These are phyloP conservation scores for Trematocara macrostoma DNA, from an alignment of 2,113 vertebrate genomes.

Conservation along the genomic window DNA sequence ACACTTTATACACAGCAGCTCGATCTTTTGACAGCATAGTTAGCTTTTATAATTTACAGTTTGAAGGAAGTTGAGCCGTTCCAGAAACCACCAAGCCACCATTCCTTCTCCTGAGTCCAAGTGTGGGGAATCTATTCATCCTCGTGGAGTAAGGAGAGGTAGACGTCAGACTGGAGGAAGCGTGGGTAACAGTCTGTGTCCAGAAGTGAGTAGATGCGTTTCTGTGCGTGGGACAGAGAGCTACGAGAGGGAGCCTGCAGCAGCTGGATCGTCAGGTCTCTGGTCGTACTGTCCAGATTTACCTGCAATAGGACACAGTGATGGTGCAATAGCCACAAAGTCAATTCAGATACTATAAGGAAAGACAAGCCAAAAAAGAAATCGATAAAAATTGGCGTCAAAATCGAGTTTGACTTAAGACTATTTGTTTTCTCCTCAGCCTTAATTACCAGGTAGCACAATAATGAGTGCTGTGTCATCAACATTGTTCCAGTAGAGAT, in stretches of 20 bases:
- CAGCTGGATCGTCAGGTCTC: constrained; percentile 69
- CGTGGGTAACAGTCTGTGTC: constrained; percentile 76
- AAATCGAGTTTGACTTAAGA: rapidly evolving
- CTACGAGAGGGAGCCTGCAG: constrained; percentile 69
- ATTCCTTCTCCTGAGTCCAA: not conserved
- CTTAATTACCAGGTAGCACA: not conserved
- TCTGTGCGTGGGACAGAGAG: constrained; percentile 68
- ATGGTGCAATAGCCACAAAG: not conserved
- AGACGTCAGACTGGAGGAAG: constrained; percentile 74
- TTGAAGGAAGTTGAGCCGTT: not conserved
- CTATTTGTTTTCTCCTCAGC: not conserved
- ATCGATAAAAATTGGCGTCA: not conserved
- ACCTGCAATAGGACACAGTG: constrained; percentile 52
- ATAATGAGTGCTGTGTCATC: not conserved
- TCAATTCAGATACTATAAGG: not conserved
- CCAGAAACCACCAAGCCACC: not conserved
- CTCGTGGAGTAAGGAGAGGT: constrained; percentile 57
- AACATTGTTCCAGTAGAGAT: not conserved
- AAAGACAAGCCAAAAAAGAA: not conserved
- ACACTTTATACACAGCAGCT: not conserved
- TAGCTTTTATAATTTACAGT: not conserved
- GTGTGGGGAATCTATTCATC: constrained; percentile 3
- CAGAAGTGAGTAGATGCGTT: constrained; percentile 72
- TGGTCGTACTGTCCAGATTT: constrained; percentile 75
- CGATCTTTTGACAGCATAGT: not conserved